Conservation (phyloP, 2,797 vertebrate genomes). For the Euphonia xanthogaster region DNA sequence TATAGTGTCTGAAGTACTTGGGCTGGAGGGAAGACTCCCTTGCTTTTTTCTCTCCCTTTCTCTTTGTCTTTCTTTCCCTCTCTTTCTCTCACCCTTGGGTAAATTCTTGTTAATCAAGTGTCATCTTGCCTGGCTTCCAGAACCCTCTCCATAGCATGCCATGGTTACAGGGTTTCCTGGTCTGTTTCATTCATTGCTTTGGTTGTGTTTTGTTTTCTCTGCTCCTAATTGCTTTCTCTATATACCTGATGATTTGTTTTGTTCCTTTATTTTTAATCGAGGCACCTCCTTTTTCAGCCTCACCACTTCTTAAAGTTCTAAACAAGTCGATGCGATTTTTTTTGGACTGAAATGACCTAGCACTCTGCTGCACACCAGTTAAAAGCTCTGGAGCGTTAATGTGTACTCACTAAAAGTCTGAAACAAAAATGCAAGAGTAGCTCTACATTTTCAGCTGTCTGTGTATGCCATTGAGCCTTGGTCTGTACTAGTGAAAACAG, state of each 20-base stretch:
- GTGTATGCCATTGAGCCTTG: constrained; percentile 62
- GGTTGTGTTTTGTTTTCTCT: constrained; percentile 82
- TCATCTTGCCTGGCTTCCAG: constrained; percentile 94
- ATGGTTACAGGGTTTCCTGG: constrained; percentile 89
- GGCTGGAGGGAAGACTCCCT: constrained; percentile 73
- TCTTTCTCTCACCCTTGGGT: constrained; percentile 85
- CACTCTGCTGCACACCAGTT: constrained; percentile 48
- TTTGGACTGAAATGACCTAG: constrained; percentile 59
- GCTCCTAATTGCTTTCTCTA: constrained; percentile 84
- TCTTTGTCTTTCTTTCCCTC: constrained; percentile 73
- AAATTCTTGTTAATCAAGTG: constrained; percentile 87
- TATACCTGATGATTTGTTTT: constrained; percentile 80
- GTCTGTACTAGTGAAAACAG: constrained; percentile 63
- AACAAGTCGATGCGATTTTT: constrained; percentile 57
- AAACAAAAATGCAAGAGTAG: constrained; percentile 46
- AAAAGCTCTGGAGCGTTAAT: constrained; percentile 57
- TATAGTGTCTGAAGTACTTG: constrained; percentile 84
- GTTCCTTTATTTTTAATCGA: constrained; percentile 69
- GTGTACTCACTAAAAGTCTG: constrained; percentile 54
- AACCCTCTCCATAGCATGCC: constrained; percentile 95
- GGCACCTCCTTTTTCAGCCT: constrained; percentile 75
- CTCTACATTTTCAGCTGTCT: constrained; percentile 67
- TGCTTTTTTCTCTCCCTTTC: constrained; percentile 75
- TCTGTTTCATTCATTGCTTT: constrained; percentile 86
- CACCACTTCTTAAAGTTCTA: constrained; percentile 66